Base-by-base conservation (phyloP, 2,113 vertebrate genomes). In the Thunnus maccoyii region DNA sequence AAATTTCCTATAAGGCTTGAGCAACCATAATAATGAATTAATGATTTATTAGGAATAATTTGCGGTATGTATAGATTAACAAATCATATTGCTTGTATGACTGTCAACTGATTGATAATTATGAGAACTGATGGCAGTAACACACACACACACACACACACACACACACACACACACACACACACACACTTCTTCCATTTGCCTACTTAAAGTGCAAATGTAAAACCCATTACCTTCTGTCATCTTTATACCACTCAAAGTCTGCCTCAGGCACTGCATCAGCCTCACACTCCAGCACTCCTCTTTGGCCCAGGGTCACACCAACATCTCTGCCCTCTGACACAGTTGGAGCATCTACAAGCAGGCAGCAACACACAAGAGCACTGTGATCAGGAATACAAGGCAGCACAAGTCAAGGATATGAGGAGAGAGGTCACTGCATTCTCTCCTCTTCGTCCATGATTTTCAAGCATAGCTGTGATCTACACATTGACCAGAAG, bases 221-320 rank as follows among this genome's bases (percentile, higher is more conserved):
- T 68, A 9, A 84, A 74, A 27, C 1, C 5, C 14, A 46, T 85
- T 94, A 99, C 98, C 97, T 91, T 90, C 96, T 97, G 88, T 99
- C 97, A 0, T 98, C 97, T 93, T 97, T 97, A 91, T 97, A 99
- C 98, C 98, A 99, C 93, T 97, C 96, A 89, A 99, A 99, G 36
- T 97, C 92, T 1, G 98, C 97, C 0, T 95, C 94, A 10, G 98
- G 98, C 17, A 99, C 97, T 0, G 98, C 97, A 0, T 97, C 96
- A 0, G 97, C 98, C 84, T 98, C 97, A 0, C 98, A 99, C 74
- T 96, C 96, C 83, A 99, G 91, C 20, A 96, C 96, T 25, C 97
- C 98, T 76, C 93, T 96, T 83, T 98, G 97, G 78, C 98, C 98
- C 89, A 97, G 94, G 0, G 97, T 96, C 71, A 97, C 96, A 0